Evolutionary conservation across 2,888 invertebrate genomes (phyloP), one percentile per base, ranked within the genome.

Genomic region (Incurvaria masculella): DNA sequence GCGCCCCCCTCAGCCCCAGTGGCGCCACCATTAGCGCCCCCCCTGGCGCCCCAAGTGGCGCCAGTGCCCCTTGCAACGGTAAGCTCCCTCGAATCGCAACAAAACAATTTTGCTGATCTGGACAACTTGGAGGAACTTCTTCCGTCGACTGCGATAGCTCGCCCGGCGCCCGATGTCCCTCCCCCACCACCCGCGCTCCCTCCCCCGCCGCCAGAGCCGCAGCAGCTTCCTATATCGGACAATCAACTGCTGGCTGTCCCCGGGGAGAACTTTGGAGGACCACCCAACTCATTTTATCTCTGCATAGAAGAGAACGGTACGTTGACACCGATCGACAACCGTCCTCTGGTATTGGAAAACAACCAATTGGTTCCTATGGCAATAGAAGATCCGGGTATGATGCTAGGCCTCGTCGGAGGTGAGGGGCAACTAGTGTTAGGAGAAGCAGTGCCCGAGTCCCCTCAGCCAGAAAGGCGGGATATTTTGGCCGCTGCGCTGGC

Each of bases 401-500:
- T 57, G 10, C 40, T 55, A 23, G 51, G 53, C 10, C 44, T 57
- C 17, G 46, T 53, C 16, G 45, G 50, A 1, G 51, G 51, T 27
- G 52, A 53, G 16, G 49, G 52, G 18, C 52, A 53, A 21, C 59
- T 59, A 47, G n/a, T n/a, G n/a, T n/a, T n/a, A n/a, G n/a, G n/a
- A n/a, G 63, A 73, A 3, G 50, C 68, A 49, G 65, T 65, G 10
- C 57, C 61, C 21, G 56, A 63, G 33, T 57, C 63, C 4, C 53
- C 64, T 18, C 69, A 66, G 52, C 73, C 71, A 2, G 73, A 73
- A 55, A 85, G 84, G 56, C 83, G 87, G 55, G 89, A 90, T 61
- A 86, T 90, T 55, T 68, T 90, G 42, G 88, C 89, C 16, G 88
- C 86, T 11, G 89, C 89, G 16, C 69, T 90, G 42, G 89, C 89